Evolutionary conservation across 53 echinoderm and acorn worm genomes (phyloP), one percentile per base, ranked within the genome.

Genomic region (Zoroaster sp.): DNA sequence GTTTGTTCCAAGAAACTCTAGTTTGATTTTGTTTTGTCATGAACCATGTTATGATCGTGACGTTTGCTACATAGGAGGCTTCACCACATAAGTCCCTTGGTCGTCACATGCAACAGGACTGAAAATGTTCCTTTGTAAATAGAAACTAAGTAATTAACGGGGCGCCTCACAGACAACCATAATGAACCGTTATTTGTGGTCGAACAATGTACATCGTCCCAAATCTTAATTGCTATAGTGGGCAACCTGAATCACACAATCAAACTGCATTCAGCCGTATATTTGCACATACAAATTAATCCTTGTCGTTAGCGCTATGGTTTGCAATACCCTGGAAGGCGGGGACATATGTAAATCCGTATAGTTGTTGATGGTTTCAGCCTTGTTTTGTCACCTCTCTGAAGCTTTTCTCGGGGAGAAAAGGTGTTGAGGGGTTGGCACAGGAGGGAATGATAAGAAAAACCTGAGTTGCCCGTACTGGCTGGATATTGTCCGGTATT

Each of bases 241-340:
- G 78, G 37, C 78, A 54, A 78, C 78, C 78, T 78, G 63, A 59
- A 55, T 78, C 37, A 15, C 78, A 78, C 63, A 78, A 78, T 78
- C 78, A 54, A 35, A 31, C 37, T 38, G 78, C 63, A 54, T 78
- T 63, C 59, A 78, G 21, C 78, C 17, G 11, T n/a, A 38, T 78
- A 54, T 78, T 78, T 78, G 59, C 78, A n/a, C 37, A 78, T 37
- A 65, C 63, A 78, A 78, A 78, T 78, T 78, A 78, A 78, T 78
- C 78, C 78, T 20, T 78, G 59, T 78, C 59, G 78, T 59, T 78
- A 63, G 55, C 63, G 28, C 78, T 63, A 32, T 59, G 38, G 36
- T 21, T 59, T 20, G 20, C 15, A 37, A 78, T 38, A 17, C 76
- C 21, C 42, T 74, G 5, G 1, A 77, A 46, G 53, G 77, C 53